Base-by-base conservation (phyloP, 2,797 vertebrate species). In the Ispidina picta region DNA sequence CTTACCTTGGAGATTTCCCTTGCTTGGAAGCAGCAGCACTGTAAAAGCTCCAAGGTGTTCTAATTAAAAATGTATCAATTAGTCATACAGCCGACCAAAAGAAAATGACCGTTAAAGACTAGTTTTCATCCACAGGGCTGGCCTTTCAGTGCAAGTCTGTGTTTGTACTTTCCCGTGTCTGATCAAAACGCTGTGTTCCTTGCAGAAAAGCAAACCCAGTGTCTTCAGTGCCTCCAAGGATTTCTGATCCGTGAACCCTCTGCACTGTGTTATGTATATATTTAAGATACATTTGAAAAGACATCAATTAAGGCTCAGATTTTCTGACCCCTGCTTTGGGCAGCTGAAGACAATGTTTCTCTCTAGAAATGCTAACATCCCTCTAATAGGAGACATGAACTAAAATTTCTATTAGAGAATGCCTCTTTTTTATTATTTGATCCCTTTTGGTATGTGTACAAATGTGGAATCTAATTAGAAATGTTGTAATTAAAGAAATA, bases 21-120 rank as follows among this genome's bases (percentile, higher is more conserved):
- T 71, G 84, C 72, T 91, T 89, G 93, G 83, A 84, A 97, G 63
- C n/a, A 89, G 77, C 52, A 73, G 63, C 44, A 58, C 58, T 68
- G 83, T 73, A 86, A 95, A 95, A 94, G 33, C 76, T 83, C 76
- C 58, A 46, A 33, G 80, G 91, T 92, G 82, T 87, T 88, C 71
- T 82, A 96, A 97, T 97, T 97, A 95, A 97, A 97, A 96, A 93
- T 55, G n/a, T 75, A 95, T 92, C 92, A 94, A 92, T 91, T 96
- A 90, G 31, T 92, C 95, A 76, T 66, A 77, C 64, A 83, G 76
- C 55, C 75, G 93, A 54, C n/a, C 46, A 63, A 85, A 89, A 63
- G 74, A 68, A 94, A 93, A 68, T 31, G 69, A 81, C 68, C 14
- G 0, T 60, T 87, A 74, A 89, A 89, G 79, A 73, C 84, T 56